phyloP scores from a whole-genome alignment of 2,113 vertebrate species.

The Eclectus roratus region DNA sequence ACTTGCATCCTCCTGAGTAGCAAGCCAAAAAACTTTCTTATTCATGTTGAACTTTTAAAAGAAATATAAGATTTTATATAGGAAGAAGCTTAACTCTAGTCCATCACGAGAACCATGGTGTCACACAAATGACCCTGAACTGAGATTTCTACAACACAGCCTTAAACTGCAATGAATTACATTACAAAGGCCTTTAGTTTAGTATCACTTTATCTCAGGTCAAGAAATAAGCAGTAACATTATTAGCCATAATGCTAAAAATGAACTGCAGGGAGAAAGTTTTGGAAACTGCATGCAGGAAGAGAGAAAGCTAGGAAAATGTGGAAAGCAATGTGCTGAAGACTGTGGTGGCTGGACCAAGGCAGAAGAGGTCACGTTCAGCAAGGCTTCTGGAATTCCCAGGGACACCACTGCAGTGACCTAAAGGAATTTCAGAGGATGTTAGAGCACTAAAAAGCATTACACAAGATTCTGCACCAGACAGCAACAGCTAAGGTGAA shows the following conservation, averaged over 20 bases:
- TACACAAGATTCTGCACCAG: not conserved
- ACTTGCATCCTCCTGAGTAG: not conserved
- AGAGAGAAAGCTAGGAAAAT: not conserved
- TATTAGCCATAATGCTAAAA: not conserved
- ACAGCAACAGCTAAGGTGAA: not conserved
- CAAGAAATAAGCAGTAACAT: not conserved
- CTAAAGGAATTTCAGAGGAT: not conserved
- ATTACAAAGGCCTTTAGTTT: not conserved
- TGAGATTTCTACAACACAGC: not conserved
- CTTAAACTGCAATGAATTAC: not conserved
- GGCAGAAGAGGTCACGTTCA: conserved; percentile 11
- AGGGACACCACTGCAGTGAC: not conserved
- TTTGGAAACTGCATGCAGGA: not conserved
- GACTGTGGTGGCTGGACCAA: not conserved
- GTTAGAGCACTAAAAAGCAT: not conserved
- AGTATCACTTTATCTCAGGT: not conserved
- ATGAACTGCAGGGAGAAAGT: not conserved
- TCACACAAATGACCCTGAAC: not conserved
- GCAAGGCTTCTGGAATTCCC: conserved; percentile 48
- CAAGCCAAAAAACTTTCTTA: not conserved
- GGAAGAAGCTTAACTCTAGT: not conserved
- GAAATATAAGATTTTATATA: not conserved
- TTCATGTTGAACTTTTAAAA: not conserved
- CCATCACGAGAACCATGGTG: not conserved
- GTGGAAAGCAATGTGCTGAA: not conserved